A percentile compares a stretch with the other conserved stretches of the same genome.
Conservation (phyloP, 2,888 invertebrate genomes). For the Andrena fulva region DNA sequence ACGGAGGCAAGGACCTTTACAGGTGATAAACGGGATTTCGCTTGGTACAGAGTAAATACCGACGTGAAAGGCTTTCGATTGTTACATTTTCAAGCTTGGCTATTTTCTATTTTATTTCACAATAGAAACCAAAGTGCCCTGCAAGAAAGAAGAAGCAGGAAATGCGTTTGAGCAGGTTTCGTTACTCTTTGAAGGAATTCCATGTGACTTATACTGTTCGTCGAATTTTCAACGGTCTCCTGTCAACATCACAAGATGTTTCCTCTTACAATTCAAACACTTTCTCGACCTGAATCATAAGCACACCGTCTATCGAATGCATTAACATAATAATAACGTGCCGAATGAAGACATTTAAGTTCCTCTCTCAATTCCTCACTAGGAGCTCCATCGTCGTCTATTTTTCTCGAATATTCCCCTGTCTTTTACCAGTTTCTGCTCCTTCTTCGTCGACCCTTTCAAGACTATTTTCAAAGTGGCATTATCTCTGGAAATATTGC, state of each 20-base stretch:
- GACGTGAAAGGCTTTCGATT: neutral
- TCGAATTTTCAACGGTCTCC: neutral
- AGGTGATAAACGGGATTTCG: neutral
- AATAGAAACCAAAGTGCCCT: neutral
- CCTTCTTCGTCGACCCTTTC: neutral
- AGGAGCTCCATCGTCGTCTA: neutral
- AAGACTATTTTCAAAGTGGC: neutral
- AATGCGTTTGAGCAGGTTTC: neutral
- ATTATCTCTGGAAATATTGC: neutral
- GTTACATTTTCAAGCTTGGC: no score
- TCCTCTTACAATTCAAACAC: neutral
- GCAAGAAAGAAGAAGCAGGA: neutral
- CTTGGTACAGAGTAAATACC: neutral
- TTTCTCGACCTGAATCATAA: neutral
- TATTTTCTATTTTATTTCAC: neutral
- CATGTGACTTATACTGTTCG: neutral
- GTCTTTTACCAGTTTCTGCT: neutral
- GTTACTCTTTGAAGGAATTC: neutral
- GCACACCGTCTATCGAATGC: neutral
- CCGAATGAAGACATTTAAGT: conserved; percentile 19
- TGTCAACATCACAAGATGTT: neutral
- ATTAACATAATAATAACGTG: conserved; percentile 42
- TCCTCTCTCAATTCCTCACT: neutral
- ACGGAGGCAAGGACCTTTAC: neutral
- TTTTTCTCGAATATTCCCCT: neutral